These are phyloP conservation scores for Doryteuthis pealeii DNA, from an alignment of 1,140 invertebrate genomes.

Conservation along the genomic window DNA sequence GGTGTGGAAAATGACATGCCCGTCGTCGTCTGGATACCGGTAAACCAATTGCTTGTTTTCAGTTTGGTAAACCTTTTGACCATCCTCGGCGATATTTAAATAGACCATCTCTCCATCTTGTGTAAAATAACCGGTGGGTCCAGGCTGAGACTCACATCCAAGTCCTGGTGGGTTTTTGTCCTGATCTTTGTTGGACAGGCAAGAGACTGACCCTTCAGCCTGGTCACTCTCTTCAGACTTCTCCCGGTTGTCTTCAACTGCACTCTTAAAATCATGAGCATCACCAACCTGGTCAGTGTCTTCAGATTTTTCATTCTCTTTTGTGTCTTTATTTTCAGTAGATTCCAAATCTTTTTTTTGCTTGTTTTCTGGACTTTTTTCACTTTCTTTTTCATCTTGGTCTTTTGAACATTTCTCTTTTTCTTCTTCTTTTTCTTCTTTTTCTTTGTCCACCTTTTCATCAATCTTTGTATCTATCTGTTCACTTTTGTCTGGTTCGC, in stretches of 20 bases:
- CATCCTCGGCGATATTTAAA: not conserved
- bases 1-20: not conserved
- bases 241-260: no score
- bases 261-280: no score
- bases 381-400: not conserved
- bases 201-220: not conserved
- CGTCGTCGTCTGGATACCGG: not conserved
- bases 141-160: not conserved
- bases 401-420: slow-evolving; percentile 16
- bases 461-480: no score
- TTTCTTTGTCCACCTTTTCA: no score
- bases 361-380: no score
- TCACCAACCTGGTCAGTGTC: no score
- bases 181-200: not conserved
- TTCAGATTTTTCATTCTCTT: slow-evolving; percentile 3
- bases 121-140: not conserved
- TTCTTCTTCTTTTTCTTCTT: slow-evolving; percentile 8
- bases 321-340: not conserved
- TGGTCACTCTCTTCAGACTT: not conserved
- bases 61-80: not conserved
- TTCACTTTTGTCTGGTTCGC: no score
- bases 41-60: not conserved
- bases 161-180: not conserved
- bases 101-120: not conserved
- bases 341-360: no score